Base-by-base conservation (phyloP, 2,888 invertebrate genomes). In the Rhingia rostrata region DNA sequence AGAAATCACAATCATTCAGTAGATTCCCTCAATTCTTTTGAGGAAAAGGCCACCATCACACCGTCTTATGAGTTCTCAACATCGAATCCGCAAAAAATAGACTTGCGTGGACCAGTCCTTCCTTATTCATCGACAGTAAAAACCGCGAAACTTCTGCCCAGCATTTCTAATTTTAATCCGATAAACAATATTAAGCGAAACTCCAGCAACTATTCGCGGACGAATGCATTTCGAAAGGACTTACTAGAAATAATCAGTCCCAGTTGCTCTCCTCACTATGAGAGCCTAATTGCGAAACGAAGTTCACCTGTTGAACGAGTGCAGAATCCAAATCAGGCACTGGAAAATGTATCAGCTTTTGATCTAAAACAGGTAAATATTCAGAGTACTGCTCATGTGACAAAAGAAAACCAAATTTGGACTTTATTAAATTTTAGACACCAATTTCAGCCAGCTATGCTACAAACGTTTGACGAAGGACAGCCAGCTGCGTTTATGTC, bases 221-320 rank as follows among this genome's bases (percentile, higher is more conserved):
- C 88, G 37, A 94, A 93, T 87, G 95, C 94, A 30, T 92, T 95
- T 35, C 95, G 97, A 92, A 97, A 97, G 90, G 97, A 98, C 89
- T 92, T 97, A 30, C 95, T 97, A 93, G 94, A 96, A 58, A 93
- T 97, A 33, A 97, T 97, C 88, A 96, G 96, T 91, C 97, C 96
- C 0, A 97, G 97, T 88, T 93, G 92, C 88, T 92, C 92, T 70
- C 92, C 92, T 6, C 86, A 79, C 66, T 90, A 91, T 32, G 88
- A 88, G 6, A 92, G 85, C 53, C 6, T 73, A 2, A 70, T 61
- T 30, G 14, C 61, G 12, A 73, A 64, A 7, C 63, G 63, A 22
- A 66, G 56, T 2, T 43, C 69, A 9, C 10, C 75, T 0, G 32
- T 60, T 43, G 74, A 66, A 7, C 41, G 51, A 61, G 45, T 54